phyloP scores from a whole-genome alignment of 2,113 vertebrate genomes.

The Albula glossodonta region DNA sequence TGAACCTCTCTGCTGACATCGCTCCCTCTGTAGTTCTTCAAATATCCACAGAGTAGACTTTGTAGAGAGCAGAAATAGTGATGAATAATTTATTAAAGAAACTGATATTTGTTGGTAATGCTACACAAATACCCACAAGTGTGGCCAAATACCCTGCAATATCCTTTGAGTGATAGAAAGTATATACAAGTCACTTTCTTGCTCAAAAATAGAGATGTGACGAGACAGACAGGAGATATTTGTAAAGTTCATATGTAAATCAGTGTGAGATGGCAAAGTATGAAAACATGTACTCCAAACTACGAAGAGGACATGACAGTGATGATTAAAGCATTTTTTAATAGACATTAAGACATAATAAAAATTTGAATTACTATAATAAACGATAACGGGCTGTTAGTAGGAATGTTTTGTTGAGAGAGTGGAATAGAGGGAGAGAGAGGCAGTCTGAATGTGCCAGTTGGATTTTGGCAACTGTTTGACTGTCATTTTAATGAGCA shows the following conservation, averaged over 20 bases:
- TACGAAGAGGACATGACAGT: background rate
- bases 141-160: background rate
- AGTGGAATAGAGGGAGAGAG: background rate
- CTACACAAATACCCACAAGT: background rate
- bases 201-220: background rate
- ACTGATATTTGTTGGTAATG: background rate
- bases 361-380: background rate
- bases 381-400: background rate
- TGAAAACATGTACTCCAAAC: background rate
- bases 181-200: background rate
- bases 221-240: background rate
- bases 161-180: background rate
- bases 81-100: background rate
- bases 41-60: background rate
- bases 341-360: background rate
- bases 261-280: background rate
- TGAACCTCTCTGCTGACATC: background rate
- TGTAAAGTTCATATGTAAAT: background rate
- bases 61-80: background rate
- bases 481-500: background rate
- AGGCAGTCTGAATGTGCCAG: background rate
- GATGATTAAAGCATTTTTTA: background rate
- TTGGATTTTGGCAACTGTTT: background rate
- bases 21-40: background rate
- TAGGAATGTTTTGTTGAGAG: background rate